Percentiles rank a stretch among this genome's conserved stretches.
These are phyloP conservation scores for Cryptotis parvus DNA, from an alignment of 2,113 vertebrate species.

Conservation along the genomic window DNA sequence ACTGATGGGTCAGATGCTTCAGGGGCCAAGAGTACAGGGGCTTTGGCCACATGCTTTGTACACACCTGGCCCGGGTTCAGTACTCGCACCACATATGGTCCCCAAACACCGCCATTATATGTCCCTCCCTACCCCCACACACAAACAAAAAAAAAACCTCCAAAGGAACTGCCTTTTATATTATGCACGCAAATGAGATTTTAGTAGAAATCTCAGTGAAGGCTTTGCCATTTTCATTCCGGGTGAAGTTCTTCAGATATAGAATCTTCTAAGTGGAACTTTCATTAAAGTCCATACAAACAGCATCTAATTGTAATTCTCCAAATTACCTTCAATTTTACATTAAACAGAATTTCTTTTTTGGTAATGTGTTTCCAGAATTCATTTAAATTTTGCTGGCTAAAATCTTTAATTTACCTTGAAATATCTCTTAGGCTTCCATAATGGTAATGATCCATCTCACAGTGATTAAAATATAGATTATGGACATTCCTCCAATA, in stretches of 20 bases:
- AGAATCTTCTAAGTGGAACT: conserved; percentile 10
- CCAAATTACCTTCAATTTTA: not conserved
- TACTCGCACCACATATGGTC: too few relatives aligned
- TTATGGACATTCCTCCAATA: too few relatives aligned
- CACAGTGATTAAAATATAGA: too few relatives aligned
- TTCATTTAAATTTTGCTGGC: conserved; percentile 54
- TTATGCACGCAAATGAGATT: not conserved
- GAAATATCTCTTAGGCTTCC: conserved; percentile 51
- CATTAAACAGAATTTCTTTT: conserved; percentile 20
- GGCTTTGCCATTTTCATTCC: conserved; percentile 9
- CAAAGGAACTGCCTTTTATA: not conserved
- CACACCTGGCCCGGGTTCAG: too few relatives aligned
- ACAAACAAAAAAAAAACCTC: not conserved
- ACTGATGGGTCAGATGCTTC: too few relatives aligned
- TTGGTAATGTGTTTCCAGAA: conserved; percentile 22
- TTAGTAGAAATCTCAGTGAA: not conserved
- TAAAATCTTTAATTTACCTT: conserved; percentile 36
- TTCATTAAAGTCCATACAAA: not conserved
- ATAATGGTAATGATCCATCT: too few relatives aligned
- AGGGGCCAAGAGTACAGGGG: too few relatives aligned
- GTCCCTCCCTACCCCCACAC: not conserved
- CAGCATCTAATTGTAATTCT: conserved; percentile 20
- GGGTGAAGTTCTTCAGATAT: conserved; percentile 12
- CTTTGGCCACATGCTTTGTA: too few relatives aligned
- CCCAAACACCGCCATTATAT: too few relatives aligned